A percentile compares a stretch with the other conserved stretches of the same genome.
Evolutionary conservation across 1,140 invertebrate genomes (phyloP).

Genomic region (Physella acuta): DNA sequence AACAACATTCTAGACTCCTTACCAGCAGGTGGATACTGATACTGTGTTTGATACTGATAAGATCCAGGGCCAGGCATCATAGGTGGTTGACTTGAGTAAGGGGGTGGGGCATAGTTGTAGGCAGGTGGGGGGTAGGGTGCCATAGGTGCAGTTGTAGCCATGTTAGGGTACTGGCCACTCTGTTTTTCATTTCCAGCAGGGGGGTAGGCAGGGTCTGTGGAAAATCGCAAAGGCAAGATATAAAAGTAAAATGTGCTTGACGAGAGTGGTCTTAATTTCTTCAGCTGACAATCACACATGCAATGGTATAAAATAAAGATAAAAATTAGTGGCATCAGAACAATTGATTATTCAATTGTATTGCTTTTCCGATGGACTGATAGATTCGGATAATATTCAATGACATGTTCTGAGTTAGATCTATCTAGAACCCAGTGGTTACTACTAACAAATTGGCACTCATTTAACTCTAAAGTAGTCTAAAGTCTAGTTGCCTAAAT

Average conservation of each 20-base stretch:
- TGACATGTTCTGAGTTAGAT: no score
- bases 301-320: background rate
- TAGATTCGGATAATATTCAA: no score
- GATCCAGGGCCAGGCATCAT: background rate
- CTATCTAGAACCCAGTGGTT: no score
- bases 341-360: no score
- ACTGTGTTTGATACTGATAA: background rate
- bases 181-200: background rate
- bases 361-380: no score
- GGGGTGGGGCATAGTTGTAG: conserved; percentile 1
- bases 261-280: background rate
- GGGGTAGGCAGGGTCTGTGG: background rate
- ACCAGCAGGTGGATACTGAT: background rate
- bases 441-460: no score
- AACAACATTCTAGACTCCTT: no score
- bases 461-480: no score
- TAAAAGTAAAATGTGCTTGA: background rate
- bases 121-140: background rate
- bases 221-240: background rate
- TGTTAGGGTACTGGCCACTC: background rate
- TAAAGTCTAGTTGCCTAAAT: no score
- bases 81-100: background rate
- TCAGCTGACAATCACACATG: background rate
- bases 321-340: no score
- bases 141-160: background rate